phyloP scores from a whole-genome alignment of 2,797 vertebrate genomes.

The Mionectes olivaceus region DNA sequence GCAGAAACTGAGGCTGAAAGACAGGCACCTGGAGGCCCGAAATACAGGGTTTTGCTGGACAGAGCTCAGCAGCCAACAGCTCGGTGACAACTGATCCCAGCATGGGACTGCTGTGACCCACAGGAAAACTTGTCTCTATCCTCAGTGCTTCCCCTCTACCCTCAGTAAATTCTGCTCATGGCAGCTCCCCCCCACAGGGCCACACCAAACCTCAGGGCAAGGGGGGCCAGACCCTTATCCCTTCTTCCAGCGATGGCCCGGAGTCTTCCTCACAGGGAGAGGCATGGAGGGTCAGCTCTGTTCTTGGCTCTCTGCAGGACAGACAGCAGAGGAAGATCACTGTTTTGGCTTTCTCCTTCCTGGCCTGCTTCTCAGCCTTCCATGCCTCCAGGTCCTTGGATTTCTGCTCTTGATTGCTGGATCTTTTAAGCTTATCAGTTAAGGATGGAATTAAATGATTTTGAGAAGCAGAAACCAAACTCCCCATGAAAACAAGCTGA shows the following conservation, averaged over 20 bases:
- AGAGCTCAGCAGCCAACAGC: not conserved
- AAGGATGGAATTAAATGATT: not conserved
- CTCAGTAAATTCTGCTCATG: not conserved
- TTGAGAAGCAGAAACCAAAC: not conserved
- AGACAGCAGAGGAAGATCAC: not conserved
- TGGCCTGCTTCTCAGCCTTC: not conserved
- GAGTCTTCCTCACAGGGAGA: not conserved
- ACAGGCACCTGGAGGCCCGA: not conserved
- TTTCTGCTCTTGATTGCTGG: not conserved
- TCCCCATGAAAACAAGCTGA: not conserved
- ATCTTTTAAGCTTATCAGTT: not conserved
- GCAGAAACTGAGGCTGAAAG: not conserved
- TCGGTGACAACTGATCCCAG: not conserved
- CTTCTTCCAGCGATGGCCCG: not conserved
- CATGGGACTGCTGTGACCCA: not conserved
- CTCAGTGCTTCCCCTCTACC: not conserved
- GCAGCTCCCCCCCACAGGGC: fast-evolving
- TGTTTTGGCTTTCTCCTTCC: not conserved
- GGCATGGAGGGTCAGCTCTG: not conserved
- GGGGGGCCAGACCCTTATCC: fast-evolving
- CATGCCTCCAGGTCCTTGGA: not conserved
- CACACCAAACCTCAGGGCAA: not conserved
- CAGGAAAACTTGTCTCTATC: not conserved
- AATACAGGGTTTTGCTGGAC: not conserved
- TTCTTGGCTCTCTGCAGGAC: not conserved